Base-by-base conservation (phyloP, 2,888 invertebrate species). In the Machimus atricapillus region DNA sequence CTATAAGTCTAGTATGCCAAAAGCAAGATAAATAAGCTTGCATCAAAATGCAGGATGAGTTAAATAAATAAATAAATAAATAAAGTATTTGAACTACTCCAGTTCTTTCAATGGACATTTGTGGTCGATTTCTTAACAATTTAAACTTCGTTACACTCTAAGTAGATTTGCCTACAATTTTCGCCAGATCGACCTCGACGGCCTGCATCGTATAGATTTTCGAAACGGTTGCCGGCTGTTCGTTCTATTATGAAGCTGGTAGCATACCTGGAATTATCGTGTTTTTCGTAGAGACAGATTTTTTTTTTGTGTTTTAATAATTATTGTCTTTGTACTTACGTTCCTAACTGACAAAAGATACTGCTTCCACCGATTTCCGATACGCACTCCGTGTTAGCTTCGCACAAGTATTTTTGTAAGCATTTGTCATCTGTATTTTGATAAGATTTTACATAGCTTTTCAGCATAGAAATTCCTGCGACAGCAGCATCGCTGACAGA, bases 311-410 rank as follows among this genome's bases (percentile, higher is more conserved):
- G 5, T 79, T 9, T 16, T 19, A 14, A 66, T n/a, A n/a, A n/a
- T n/a, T n/a, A 46, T 46, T 56, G 9, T 73, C 23, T 81, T 40
- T 74, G 66, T 85, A 95, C 97, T 96, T 93, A 98, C 97, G 97
- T 97, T 95, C 97, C 97, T 90, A 98, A 94, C 93, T 98, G 97
- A 91, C 98, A 98, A 94, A 97, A 97, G 90, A 98, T 95, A 90
- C 97, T 96, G 94, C 96, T 94, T 93, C 96, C 94, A 93, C 96
- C 96, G 89, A 96, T 95, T 91, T 97, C 97, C 82, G 95, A 94
- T 40, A 96, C 94, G 92, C 98, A 98, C 91, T 98, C 97, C 83
- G 94, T 95, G 92, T 97, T 97, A 34, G 98, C 98, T 90, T 98
- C 97, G 91, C 98, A 98, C 89, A 98, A 94, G 92, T 96, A 97